Evolutionary conservation across 2,888 invertebrate species (phyloP).

Genomic region (Hypercompe scribonia): DNA sequence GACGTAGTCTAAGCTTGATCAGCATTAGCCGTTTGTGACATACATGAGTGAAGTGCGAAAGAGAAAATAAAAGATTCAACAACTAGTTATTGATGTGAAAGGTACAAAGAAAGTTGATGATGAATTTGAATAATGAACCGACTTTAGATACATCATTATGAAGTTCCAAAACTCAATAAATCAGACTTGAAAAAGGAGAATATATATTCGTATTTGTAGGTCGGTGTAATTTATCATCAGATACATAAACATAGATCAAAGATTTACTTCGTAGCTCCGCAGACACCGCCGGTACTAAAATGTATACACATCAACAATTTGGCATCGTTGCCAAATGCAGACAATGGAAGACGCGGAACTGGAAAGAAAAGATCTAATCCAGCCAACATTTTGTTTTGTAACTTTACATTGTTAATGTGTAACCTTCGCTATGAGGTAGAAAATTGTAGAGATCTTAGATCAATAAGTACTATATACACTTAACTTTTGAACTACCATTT

Average conservation of each 20-base stretch:
- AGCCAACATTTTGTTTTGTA: neutral
- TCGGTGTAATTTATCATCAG: neutral
- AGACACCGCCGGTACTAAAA: conserved; percentile 9
- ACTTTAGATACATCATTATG: too few relatives aligned
- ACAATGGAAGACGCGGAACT: conserved; percentile 15
- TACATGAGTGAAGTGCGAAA: neutral
- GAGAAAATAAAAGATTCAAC: neutral
- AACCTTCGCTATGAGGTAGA: neutral
- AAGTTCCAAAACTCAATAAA: neutral
- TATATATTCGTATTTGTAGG: neutral
- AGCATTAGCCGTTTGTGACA: neutral
- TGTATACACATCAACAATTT: conserved; percentile 26
- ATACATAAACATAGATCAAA: neutral
- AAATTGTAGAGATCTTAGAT: neutral
- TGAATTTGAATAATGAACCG: neutral
- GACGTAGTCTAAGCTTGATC: neutral
- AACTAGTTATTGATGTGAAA: neutral
- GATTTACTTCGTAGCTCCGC: neutral
- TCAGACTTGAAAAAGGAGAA: neutral
- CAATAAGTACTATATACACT: neutral
- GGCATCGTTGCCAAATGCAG: conserved; percentile 33
- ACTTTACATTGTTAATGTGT: neutral
- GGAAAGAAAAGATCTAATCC: conserved; percentile 5
- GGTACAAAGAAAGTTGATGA: too few relatives aligned
- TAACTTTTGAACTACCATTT: too few relatives aligned